phyloP scores from a whole-genome alignment of 1,140 invertebrate genomes.

The Octopus sinensis region DNA sequence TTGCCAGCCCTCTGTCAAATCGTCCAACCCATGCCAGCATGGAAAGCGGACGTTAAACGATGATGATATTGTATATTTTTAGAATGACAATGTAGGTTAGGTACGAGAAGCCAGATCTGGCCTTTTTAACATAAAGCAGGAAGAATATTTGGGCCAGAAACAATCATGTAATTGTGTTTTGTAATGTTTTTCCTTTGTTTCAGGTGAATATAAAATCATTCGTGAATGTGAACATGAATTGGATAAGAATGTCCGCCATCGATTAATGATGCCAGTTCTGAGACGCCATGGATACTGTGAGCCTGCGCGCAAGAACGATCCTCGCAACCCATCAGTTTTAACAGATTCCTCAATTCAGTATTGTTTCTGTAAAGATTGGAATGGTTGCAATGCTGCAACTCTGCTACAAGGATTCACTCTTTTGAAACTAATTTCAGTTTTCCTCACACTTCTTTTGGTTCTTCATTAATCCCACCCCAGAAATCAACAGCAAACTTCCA shows the following conservation, averaged over 20 bases:
- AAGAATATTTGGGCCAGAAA: too few relatives aligned
- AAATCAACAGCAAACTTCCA: too few relatives aligned
- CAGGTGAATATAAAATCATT: slow-evolving; percentile 48
- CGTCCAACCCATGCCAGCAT: too few relatives aligned
- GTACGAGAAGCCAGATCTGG: too few relatives aligned
- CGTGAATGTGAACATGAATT: slow-evolving; percentile 51
- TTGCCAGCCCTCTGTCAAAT: too few relatives aligned
- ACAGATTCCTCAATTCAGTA: slow-evolving; percentile 41
- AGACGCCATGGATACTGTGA: slow-evolving; percentile 54
- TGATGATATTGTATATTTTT: too few relatives aligned
- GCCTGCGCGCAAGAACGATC: slow-evolving; percentile 50
- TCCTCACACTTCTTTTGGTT: too few relatives aligned
- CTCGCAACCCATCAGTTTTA: slow-evolving; percentile 36
- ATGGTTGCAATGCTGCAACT: slow-evolving; percentile 50
- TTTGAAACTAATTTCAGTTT: too few relatives aligned
- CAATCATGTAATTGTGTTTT: background rate
- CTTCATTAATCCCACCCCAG: too few relatives aligned
- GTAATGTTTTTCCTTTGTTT: slow-evolving; percentile 12
- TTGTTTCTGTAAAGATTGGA: slow-evolving; percentile 56
- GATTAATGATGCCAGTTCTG: slow-evolving; percentile 50
- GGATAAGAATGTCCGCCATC: slow-evolving; percentile 42
- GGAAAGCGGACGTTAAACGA: too few relatives aligned
- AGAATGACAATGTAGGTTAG: too few relatives aligned
- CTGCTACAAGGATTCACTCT: background rate
- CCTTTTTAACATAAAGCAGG: too few relatives aligned